These are phyloP conservation scores for Drosophila willistoni DNA, from an alignment of 1,140 invertebrate species.

Conservation along the genomic window DNA sequence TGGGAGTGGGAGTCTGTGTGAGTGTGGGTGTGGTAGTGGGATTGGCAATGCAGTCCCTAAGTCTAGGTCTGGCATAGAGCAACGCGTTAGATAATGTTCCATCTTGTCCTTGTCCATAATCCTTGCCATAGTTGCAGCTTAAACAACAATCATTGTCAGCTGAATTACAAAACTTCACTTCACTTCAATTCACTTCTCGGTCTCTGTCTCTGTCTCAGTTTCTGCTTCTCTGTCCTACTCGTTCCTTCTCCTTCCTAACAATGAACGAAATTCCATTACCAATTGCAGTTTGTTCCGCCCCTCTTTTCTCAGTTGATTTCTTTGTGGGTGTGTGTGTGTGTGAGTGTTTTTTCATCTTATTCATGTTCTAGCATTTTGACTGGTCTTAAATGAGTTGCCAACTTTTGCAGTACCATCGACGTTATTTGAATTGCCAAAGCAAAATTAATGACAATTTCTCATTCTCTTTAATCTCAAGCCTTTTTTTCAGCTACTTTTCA, in stretches of 20 bases:
- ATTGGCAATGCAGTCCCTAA: conserved; percentile 52
- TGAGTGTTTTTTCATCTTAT: background rate
- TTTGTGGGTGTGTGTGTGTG: no score
- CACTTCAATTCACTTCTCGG: conserved; percentile 14
- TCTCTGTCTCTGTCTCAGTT: background rate
- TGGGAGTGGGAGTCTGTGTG: conserved; percentile 15
- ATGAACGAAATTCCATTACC: conserved; percentile 45
- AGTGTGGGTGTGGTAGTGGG: conserved; percentile 9
- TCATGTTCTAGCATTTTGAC: background rate
- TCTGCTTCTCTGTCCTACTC: background rate
- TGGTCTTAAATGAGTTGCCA: conserved; percentile 18
- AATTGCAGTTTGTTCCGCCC: background rate
- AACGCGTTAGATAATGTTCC: conserved; percentile 57
- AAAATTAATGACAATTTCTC: background rate
- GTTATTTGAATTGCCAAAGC: conserved; percentile 4
- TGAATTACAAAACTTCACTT: conserved; percentile 42
- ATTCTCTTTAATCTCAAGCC: no score
- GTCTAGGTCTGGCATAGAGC: conserved; percentile 39
- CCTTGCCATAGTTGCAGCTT: conserved; percentile 42
- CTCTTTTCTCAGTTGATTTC: background rate
- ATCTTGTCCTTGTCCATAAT: conserved; percentile 41
- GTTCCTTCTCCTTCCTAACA: conserved; percentile 28
- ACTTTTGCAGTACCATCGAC: background rate
- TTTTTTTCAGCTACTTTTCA: no score
- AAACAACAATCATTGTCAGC: conserved; percentile 60